Evolutionary conservation across 2,797 vertebrate genomes (phyloP).

Genomic region (Hydrolagus colliei): DNA sequence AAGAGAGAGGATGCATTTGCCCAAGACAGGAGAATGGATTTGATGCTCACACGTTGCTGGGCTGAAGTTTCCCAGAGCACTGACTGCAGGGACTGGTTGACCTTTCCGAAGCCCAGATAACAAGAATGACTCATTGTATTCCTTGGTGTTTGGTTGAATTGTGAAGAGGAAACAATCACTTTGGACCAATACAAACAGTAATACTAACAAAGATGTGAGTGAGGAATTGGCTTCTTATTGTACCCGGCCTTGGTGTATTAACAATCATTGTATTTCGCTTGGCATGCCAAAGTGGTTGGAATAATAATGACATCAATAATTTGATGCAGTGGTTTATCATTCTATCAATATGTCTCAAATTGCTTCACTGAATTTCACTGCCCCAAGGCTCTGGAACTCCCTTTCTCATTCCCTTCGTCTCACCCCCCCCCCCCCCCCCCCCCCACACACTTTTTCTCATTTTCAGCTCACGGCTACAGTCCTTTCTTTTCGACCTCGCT

Average conservation of each 20-base stretch:
- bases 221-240: not conserved
- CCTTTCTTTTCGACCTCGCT: too few relatives aligned
- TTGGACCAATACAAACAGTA: not conserved
- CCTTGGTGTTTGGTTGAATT: not conserved
- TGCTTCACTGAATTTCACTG: too few relatives aligned
- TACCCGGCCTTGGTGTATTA: not conserved
- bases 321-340: too few relatives aligned
- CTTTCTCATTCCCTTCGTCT: too few relatives aligned
- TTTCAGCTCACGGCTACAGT: too few relatives aligned
- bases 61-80: not conserved
- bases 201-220: not conserved
- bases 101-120: not conserved
- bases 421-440: too few relatives aligned
- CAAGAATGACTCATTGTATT: not conserved
- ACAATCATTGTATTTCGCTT: not conserved
- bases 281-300: not conserved
- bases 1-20: not conserved
- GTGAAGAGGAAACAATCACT: not conserved
- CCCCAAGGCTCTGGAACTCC: too few relatives aligned
- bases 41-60: not conserved
- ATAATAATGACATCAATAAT: not conserved
- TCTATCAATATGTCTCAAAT: too few relatives aligned
- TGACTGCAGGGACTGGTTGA: not conserved
- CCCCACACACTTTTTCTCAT: too few relatives aligned
- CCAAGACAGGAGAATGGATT: not conserved